Base-by-base conservation (phyloP, 2,888 invertebrate genomes). In the Oxyteleia sp. region DNA sequence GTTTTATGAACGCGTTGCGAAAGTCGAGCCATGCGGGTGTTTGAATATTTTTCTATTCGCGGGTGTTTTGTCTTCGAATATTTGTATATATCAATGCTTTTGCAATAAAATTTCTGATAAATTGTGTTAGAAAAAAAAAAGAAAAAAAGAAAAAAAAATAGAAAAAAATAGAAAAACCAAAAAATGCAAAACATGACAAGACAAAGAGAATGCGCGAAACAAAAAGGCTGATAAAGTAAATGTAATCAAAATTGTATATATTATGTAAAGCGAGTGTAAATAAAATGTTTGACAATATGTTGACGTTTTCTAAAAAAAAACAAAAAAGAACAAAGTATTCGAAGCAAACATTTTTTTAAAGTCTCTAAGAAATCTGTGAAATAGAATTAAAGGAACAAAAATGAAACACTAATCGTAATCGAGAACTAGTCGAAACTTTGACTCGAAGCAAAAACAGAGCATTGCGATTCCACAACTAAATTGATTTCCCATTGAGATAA, bases 161-260 rank as follows among this genome's bases (percentile, higher is more conserved):
- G 5, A 26, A 63, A 32, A 47, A 63, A 43, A 63, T 15, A 5
- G 18, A 63, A 32, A 57, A 38, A 18, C n/a, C 10, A 47, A 26
- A 35, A 26, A 55, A 5, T 43, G 16, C 45, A 63, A 61, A 57
- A 32, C 32, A 8, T 8, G 32, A 32, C 5, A 8, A 8, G 32
- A 61, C 51, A 49, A 61, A 61, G 26, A 23, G 47, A 49, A 38
- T 45, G 47, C 45, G 35, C 11, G 57, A 35, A 69, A 69, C 45
- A 23, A 69, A 55, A 71, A 71, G 71, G 55, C 71, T 71, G 59
- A 71, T 71, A 57, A 71, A 45, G 57, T 69, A 57, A 71, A 57
- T 49, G 38, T 71, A 71, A 71, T 59, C 59, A 72, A 72, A 72
- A 72, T 23, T 72, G 26, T 53, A 53, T 18, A 63, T 72, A 63